These are phyloP conservation scores for Machaerirhynchus nigripectus DNA, from an alignment of 2,113 vertebrate species.

Conservation along the genomic window DNA sequence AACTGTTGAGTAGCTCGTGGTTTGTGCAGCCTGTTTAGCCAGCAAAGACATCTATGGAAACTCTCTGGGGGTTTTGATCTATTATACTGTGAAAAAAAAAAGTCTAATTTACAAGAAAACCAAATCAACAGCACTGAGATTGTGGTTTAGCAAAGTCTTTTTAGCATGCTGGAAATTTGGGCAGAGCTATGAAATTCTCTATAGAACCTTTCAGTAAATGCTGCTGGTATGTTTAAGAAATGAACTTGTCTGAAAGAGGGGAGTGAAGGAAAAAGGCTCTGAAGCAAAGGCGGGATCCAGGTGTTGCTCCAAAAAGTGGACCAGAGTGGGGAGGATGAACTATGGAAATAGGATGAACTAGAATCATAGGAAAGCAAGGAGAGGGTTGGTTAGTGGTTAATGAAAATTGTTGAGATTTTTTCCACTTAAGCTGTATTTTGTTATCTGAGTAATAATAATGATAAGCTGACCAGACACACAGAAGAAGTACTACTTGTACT, in stretches of 20 bases:
- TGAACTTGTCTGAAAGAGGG: accelerated
- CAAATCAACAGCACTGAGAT: not conserved
- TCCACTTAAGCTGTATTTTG: not conserved
- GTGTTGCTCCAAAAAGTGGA: not conserved
- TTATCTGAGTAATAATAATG: not conserved
- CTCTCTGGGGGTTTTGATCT: not conserved
- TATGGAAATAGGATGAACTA: not conserved
- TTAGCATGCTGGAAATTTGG: not conserved
- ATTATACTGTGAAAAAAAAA: not conserved
- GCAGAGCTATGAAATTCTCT: not conserved
- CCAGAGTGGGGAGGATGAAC: not conserved
- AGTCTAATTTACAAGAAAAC: not conserved
- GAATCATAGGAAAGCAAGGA: not conserved
- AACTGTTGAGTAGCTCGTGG: constrained; percentile 32
- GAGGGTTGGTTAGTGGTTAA: not conserved
- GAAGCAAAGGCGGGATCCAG: not conserved
- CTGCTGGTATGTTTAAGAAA: not conserved
- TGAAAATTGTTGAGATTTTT: not conserved
- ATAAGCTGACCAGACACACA: not conserved
- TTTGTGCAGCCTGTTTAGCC: not conserved
- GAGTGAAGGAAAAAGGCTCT: not conserved
- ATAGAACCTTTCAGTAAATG: not conserved
- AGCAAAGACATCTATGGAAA: not conserved
- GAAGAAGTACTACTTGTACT: not conserved
- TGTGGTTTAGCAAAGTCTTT: not conserved